Base-by-base conservation (phyloP, 1,140 invertebrate species). In the Caerostris extrusa region DNA sequence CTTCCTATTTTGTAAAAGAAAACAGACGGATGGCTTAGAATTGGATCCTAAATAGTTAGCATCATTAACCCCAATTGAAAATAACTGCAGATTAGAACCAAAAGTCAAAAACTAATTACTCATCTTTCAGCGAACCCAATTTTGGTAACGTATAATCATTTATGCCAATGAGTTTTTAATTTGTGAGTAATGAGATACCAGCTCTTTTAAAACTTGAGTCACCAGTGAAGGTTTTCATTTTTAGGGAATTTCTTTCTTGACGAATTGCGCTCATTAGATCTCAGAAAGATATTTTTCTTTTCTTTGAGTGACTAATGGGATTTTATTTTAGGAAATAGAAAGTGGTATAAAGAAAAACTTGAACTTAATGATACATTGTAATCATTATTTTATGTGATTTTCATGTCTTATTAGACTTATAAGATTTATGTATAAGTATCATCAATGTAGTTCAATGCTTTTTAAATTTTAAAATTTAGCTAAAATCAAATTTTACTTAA, bases 111-210 rank as follows among this genome's bases (percentile, higher is more conserved):
- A 85, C 56, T 58, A 85, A 85, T 85, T 85, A 60, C 83, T 85
- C 17, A 85, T 85, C 56, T 17, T 85, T 85, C 83, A 85, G 12
- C 55, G 17, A 57, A 85, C 19, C 6, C 56, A 60, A 85, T 85
- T 85, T 85, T 5, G n/a, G 56, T 19, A 85, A 8, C 56, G 56
- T 85, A n/a, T 85, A 85, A 85, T 85, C 56, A 85, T 85, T 57
- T 57, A 58, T 60, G 56, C 17, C 53, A 19, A 58, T 85, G 83
- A 85, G 83, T 85, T 85, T 81, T 85, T 85, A 85, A 85, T 85
- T n/a, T 85, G 83, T 85, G 53, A 85, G 7, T 85, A 85, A 85
- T 85, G 83, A 85, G 56, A n/a, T n/a, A n/a, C 14, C 14, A 19
- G 53, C 10, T 60, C 3, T 10, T 85, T 58, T n/a, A 58, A 57